phyloP scores from a whole-genome alignment of 2,113 vertebrate species.

The Burhinus oedicnemus region DNA sequence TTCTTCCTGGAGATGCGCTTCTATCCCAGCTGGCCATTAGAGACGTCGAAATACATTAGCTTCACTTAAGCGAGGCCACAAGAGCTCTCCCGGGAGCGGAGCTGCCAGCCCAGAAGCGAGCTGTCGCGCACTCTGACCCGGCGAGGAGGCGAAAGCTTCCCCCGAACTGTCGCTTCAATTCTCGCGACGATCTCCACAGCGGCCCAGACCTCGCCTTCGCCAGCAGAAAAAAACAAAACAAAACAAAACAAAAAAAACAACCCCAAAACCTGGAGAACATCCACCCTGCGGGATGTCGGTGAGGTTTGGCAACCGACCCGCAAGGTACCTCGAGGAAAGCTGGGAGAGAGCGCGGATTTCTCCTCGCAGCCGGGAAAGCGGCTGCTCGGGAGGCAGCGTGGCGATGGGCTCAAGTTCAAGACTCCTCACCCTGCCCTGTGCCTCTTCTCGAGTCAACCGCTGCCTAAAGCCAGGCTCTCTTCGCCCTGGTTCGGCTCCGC shows the following conservation, averaged over 20 bases:
- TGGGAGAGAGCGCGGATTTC: accelerated
- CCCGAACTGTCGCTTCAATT: accelerated
- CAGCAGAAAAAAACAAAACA: neutral
- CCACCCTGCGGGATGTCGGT: neutral
- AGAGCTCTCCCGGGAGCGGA: neutral
- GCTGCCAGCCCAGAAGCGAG: neutral
- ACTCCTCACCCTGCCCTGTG: neutral
- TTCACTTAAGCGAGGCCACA: conserved; percentile 20
- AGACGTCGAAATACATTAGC: neutral
- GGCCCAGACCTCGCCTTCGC: neutral
- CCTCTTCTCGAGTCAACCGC: neutral
- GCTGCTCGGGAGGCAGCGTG: accelerated
- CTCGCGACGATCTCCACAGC: accelerated
- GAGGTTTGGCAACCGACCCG: neutral
- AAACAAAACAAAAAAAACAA: neutral
- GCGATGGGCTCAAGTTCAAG: neutral
- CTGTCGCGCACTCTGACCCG: neutral
- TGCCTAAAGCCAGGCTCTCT: neutral
- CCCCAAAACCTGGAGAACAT: neutral
- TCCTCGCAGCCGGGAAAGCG: neutral
- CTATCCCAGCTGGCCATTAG: neutral
- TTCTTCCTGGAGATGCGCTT: neutral
- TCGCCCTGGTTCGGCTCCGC: neutral
- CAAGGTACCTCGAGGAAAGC: conserved; percentile 5
- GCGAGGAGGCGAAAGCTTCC: neutral